Conservation (phyloP, 2,113 vertebrate genomes). For the Corythornis vintsioides region DNA sequence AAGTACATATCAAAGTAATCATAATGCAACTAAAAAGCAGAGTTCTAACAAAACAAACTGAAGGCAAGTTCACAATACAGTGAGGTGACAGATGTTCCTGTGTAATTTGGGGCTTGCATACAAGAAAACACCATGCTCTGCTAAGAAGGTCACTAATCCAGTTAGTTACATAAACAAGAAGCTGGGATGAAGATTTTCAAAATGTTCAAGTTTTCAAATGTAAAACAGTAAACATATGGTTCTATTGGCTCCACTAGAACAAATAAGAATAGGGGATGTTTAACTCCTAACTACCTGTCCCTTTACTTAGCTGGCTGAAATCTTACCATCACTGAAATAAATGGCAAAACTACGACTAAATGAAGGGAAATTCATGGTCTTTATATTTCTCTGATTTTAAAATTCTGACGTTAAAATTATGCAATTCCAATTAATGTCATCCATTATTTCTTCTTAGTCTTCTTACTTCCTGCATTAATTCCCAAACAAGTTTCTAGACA, state of each 20-base stretch:
- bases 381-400: background rate
- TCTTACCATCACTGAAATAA: background rate
- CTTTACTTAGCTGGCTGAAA: background rate
- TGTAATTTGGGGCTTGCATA: background rate
- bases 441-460: background rate
- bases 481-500: background rate
- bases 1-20: background rate
- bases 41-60: background rate
- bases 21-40: background rate
- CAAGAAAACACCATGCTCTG: background rate
- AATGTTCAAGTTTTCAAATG: background rate
- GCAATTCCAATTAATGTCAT: background rate
- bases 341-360: background rate
- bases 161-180: background rate
- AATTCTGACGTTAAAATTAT: background rate
- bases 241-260: background rate
- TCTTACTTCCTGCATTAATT: background rate
- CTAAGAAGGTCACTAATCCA: background rate
- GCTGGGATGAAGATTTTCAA: background rate
- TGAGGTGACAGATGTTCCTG: background rate
- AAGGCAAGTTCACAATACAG: background rate
- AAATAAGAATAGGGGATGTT: background rate
- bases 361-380: background rate
- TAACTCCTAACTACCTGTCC: background rate
- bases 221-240: background rate